Percentiles rank a stretch among this genome's conserved stretches.
These are phyloP conservation scores for Entomobrya multifasciata DNA, from an alignment of 2,888 invertebrate species.

Conservation along the genomic window DNA sequence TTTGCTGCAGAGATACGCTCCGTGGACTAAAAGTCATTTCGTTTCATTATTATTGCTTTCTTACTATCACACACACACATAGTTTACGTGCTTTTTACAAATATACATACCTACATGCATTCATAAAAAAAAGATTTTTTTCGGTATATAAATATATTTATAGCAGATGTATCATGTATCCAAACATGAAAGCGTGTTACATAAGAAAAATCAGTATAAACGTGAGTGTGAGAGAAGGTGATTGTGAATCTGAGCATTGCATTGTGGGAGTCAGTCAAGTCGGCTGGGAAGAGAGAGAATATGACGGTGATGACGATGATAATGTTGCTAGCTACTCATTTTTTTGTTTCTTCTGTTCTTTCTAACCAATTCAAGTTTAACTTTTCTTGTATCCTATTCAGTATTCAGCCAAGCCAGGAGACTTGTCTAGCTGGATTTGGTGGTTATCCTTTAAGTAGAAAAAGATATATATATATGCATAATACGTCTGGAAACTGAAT, in stretches of 20 bases:
- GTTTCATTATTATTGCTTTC: conserved; percentile 50
- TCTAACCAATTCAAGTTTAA: conserved; percentile 40
- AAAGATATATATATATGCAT: conserved; percentile 24
- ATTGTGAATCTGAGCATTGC: conserved; percentile 28
- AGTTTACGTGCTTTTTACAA: conserved; percentile 15
- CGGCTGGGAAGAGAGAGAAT: conserved; percentile 14
- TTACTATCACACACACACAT: conserved; percentile 5
- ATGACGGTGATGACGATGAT: conserved; percentile 2
- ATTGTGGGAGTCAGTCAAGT: conserved; percentile 51
- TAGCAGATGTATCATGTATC: not conserved
- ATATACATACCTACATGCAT: conserved; percentile 4
- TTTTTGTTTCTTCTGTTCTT: not conserved
- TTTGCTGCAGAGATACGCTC: conserved; percentile 58
- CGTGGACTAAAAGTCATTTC: conserved; percentile 68
- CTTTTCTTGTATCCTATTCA: not conserved
- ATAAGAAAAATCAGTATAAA: not conserved
- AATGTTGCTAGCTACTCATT: conserved; percentile 28
- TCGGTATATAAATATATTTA: not conserved
- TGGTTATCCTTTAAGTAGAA: not conserved
- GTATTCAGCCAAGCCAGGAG: no score
- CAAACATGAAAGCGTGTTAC: conserved; percentile 26
- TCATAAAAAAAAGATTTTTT: not conserved
- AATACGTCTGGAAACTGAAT: conserved; percentile 38
- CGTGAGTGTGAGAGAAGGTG: not conserved
- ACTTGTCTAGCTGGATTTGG: conserved; percentile 64